These are phyloP conservation scores for Pammene aurita DNA, from an alignment of 2,888 invertebrate species.

Conservation along the genomic window DNA sequence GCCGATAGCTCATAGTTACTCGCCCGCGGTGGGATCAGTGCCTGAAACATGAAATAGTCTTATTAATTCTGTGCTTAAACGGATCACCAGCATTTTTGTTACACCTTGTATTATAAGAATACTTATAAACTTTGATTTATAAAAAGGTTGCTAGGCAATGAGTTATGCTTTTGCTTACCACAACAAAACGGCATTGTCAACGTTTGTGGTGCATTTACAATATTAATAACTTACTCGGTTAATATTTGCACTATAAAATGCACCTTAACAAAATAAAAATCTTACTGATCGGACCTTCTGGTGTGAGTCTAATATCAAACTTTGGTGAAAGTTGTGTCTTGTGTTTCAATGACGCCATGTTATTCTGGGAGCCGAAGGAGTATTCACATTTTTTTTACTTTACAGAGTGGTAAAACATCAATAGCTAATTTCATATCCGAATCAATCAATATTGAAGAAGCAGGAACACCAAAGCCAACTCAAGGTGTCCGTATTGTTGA, in stretches of 20 bases:
- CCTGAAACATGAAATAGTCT: no score
- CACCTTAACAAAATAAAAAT: conserved; percentile 80
- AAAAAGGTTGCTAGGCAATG: conserved; percentile 30
- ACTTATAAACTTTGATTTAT: neutral
- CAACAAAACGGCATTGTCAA: conserved; percentile 28
- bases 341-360: no score
- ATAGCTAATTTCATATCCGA: conserved; percentile 89
- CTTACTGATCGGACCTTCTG: conserved; percentile 82
- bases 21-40: no score
- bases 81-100: no score
- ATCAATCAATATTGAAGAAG: conserved; percentile 84
- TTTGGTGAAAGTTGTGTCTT: neutral
- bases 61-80: no score
- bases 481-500: conserved; percentile 90
- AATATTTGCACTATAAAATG: conserved; percentile 52
- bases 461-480: conserved; percentile 85
- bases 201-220: conserved; percentile 1
- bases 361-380: no score
- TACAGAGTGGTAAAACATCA: conserved; percentile 88
- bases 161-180: conserved; percentile 7
- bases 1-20: no score
- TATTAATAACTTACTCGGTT: neutral
- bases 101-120: no score
- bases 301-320: conserved; percentile 62
- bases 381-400: conserved; percentile 45